A percentile compares a stretch with the other conserved stretches of the same genome.
Conservation (phyloP, 2,888 invertebrate species). For the Bibio marci region DNA sequence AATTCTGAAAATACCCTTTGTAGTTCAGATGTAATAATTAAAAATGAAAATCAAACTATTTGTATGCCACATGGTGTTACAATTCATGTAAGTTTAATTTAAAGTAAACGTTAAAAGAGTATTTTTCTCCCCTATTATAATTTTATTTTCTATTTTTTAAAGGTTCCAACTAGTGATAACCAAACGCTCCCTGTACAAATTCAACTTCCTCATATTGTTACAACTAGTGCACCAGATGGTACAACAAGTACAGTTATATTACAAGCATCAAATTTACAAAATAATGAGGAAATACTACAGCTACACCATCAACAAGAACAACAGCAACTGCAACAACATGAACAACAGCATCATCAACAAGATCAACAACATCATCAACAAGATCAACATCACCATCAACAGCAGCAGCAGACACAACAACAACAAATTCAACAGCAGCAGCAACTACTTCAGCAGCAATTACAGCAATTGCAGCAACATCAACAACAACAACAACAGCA, state of each 20-base stretch:
- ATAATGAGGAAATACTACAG: no score
- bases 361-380: not conserved
- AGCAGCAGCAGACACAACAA: not conserved
- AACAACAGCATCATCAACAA: not conserved
- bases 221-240: constrained; percentile 14
- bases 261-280: constrained; percentile 3
- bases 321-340: not conserved
- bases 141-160: constrained; percentile 6
- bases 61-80: constrained; percentile 6
- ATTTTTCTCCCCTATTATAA: not conserved
- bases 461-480: no score
- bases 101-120: not conserved
- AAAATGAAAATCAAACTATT: constrained; percentile 6
- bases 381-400: not conserved
- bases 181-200: constrained; percentile 46
- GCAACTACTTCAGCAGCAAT: not conserved
- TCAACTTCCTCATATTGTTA: constrained; percentile 36
- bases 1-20: constrained; percentile 16
- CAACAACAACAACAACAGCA: no score
- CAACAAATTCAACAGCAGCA: not conserved
- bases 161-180: constrained; percentile 42
- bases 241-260: constrained; percentile 13
- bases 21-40: constrained; percentile 11
- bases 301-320: not conserved
- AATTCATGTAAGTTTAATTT: constrained; percentile 6